A percentile compares a stretch with the other conserved stretches of the same genome.
These are phyloP conservation scores for Drosophila kurseongensis DNA, from an alignment of 1,140 invertebrate species.

Conservation along the genomic window DNA sequence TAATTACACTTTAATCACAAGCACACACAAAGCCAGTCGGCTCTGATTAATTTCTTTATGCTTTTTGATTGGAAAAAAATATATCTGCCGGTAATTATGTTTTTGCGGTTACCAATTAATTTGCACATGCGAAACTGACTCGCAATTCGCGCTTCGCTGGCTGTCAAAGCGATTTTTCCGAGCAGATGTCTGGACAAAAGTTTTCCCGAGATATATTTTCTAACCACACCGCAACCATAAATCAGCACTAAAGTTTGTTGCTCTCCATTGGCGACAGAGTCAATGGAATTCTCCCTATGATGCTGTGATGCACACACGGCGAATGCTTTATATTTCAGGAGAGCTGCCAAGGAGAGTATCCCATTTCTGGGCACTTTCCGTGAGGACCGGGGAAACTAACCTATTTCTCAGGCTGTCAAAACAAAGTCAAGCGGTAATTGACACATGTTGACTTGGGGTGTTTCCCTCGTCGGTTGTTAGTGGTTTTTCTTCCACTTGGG, in stretches of 20 bases:
- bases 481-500: constrained; percentile 1
- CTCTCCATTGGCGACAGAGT: constrained; percentile 7
- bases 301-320: constrained; percentile 22
- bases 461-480: constrained; percentile 9
- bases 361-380: constrained; percentile 16
- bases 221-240: constrained; percentile 28
- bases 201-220: constrained; percentile 14
- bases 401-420: constrained; percentile 73
- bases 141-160: constrained; percentile 43
- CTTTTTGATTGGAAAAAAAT: constrained; percentile 16
- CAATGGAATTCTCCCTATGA: constrained; percentile 4
- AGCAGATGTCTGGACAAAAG: constrained; percentile 14
- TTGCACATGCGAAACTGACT: constrained; percentile 52
- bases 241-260: constrained; percentile 34
- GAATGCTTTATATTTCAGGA: constrained; percentile 37
- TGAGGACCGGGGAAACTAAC: constrained; percentile 27
- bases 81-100: constrained; percentile 29
- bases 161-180: constrained; percentile 59
- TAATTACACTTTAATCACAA: constrained; percentile 62
- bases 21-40: constrained; percentile 16
- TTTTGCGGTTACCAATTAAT: constrained; percentile 65
- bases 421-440: constrained; percentile 76
- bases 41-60: constrained; percentile 62
- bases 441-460: constrained; percentile 68
- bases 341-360: constrained; percentile 13